Base-by-base conservation (phyloP, 2,113 vertebrate genomes). In the Melanerpes formicivorus region DNA sequence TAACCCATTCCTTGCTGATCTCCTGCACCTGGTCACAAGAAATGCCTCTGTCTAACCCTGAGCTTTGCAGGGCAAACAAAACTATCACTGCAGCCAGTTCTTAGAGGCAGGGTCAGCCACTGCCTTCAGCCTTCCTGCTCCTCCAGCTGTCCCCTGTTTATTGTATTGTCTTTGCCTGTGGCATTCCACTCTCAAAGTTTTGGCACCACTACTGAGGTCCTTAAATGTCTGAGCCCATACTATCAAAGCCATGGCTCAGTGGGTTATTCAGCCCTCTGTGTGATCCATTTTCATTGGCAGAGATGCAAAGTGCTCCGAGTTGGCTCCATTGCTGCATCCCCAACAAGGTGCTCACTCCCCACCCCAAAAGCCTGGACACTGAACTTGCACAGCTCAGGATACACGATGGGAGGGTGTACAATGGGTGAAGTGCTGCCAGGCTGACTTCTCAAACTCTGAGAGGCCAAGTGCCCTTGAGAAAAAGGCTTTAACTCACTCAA, bases 321-420 rank as follows among this genome's bases (percentile, higher is more conserved):
- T 79, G 48, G 5, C 62, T 59, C 34, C 66, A 82, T 32, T 37
- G 32, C 21, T 66, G 58, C n/a, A 15, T 42, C 27, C 26, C 62
- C 40, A 40, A 8, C 2, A 15, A 19, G 1, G 2, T 1, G 0
- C 25, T n/a, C 1, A 5, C 10, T 64, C 34, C 72, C 26, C 2
- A 5, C 25, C 17, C 40, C 0, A 0, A 48, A 26, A 48, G 30
- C 64, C 56, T 10, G 60, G 30, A 25, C 21, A 13, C 7, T 40
- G 42, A 46, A 63, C 22, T 25, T 11, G 48, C n/a, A 16, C 19
- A 6, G 30, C 18, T 90, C 52, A 56, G 85, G 37, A 56, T 10
- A 25, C 52, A 18, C 19, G 29, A n/a, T 3, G 21, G 19, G 26
- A 34, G 54, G 16, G 78, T 22, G 32, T 4, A 21, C 27, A 44